Conservation (phyloP, 2,888 invertebrate genomes). For the Tenthredo mesomela region DNA sequence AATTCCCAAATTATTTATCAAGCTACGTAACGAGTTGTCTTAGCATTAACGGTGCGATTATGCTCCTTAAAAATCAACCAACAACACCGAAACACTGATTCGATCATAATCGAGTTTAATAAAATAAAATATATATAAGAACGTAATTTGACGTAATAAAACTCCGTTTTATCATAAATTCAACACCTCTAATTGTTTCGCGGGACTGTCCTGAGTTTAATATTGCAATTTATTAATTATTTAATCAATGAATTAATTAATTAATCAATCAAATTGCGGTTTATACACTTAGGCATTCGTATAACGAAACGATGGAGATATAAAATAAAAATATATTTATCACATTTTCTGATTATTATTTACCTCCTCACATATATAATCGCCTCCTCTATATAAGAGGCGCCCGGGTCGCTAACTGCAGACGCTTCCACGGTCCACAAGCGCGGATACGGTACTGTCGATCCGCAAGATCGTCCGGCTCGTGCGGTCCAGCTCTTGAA, state of each 20-base stretch:
- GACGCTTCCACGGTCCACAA: constrained; percentile 49
- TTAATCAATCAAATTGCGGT: not conserved
- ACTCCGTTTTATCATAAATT: not conserved
- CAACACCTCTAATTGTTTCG: not conserved
- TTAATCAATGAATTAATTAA: not conserved
- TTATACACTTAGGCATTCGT: constrained; percentile 19
- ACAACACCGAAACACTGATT: constrained; percentile 16
- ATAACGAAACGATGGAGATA: not conserved
- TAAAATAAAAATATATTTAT: too few relatives aligned
- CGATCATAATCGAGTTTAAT: not conserved
- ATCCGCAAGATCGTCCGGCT: constrained; percentile 37
- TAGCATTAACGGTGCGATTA: not conserved
- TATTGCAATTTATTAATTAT: not conserved
- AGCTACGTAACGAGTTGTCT: not conserved
- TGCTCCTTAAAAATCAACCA: not conserved
- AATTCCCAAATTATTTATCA: not conserved
- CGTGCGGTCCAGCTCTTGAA: constrained; percentile 43
- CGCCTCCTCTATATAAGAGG: constrained; percentile 38
- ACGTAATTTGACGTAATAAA: not conserved
- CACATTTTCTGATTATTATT: constrained; percentile 32
- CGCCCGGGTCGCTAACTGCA: constrained; percentile 44
- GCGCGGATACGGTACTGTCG: constrained; percentile 51
- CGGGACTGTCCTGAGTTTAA: not conserved
- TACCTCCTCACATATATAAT: constrained; percentile 43
- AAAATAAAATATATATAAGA: not conserved